Evolutionary conservation across 1,140 invertebrate species (phyloP).

Genomic region (Idris sp.): DNA sequence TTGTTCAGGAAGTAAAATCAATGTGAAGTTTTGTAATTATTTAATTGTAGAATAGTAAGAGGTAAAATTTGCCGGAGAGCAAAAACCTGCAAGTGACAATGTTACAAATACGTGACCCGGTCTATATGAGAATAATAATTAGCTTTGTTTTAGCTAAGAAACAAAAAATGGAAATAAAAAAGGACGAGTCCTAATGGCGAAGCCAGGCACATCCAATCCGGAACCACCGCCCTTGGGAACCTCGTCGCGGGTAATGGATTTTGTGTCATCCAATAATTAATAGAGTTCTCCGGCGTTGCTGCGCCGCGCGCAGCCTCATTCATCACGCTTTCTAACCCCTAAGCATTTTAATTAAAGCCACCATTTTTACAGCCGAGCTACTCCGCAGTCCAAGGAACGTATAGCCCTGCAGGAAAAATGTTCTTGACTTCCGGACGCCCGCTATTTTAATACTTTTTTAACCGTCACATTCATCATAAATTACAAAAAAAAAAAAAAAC

Average conservation of each 20-base stretch:
- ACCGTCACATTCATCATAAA: constrained; percentile 5
- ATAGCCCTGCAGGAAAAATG: constrained; percentile 48
- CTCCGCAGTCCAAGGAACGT: no score
- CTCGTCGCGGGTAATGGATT: constrained; percentile 76
- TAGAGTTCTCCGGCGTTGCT: constrained; percentile 74
- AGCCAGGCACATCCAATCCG: constrained; percentile 67
- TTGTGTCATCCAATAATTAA: constrained; percentile 79
- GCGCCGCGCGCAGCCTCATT: constrained; percentile 69
- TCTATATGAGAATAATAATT: constrained; percentile 62
- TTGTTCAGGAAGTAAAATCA: no score
- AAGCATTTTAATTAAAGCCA: constrained; percentile 78
- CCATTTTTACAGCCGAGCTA: constrained; percentile 66
- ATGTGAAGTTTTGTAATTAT: no score
- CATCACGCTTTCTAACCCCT: constrained; percentile 78
- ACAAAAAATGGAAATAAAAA: constrained; percentile 29
- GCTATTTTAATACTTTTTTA: constrained; percentile 29
- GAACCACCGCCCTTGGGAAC: constrained; percentile 68
- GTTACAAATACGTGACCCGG: constrained; percentile 47
- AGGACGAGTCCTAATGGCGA: constrained; percentile 68
- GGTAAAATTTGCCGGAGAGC: not conserved
- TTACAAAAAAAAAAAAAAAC: not conserved
- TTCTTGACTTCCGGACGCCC: constrained; percentile 43
- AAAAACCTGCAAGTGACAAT: constrained; percentile 22
- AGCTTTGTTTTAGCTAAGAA: constrained; percentile 60
- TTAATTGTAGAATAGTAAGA: constrained; percentile 1